A percentile compares a stretch with the other conserved stretches of the same genome.
phyloP scores from a whole-genome alignment of 1,140 invertebrate genomes.

The Phymorhynchus buccinoides region DNA sequence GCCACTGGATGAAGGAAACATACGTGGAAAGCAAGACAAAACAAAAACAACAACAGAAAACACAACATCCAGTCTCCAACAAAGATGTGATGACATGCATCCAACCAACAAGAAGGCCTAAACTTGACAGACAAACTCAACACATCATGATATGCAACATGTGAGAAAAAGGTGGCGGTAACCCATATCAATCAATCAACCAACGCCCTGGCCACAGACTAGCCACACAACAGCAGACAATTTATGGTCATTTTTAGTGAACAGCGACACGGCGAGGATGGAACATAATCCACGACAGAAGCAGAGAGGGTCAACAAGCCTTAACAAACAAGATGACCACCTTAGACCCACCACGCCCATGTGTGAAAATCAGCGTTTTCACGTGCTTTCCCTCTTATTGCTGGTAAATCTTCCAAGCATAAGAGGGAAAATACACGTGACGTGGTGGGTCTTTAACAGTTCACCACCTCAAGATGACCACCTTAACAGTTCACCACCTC shows the following conservation, averaged over 20 bases:
- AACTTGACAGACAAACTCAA: background rate
- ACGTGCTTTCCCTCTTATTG: no score
- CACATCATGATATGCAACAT: constrained; percentile 8
- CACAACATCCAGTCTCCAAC: background rate
- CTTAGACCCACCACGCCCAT: no score
- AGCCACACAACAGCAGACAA: background rate
- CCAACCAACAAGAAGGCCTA: constrained; percentile 7
- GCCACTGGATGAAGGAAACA: no score
- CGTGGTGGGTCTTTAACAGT: no score
- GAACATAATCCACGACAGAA: background rate
- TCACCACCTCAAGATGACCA: no score
- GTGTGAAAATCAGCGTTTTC: no score
- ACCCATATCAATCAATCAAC: background rate
- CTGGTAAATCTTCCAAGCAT: no score
- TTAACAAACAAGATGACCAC: background rate
- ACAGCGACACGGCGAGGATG: background rate
- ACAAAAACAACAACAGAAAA: no score
- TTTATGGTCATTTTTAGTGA: background rate
- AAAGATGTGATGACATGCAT: background rate
- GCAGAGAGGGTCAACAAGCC: background rate
- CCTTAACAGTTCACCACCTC: background rate
- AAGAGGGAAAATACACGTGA: no score
- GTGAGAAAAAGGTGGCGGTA: background rate
- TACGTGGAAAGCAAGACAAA: no score
- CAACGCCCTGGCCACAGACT: background rate